Evolutionary conservation across 2,888 invertebrate species (phyloP).

Genomic region (Eilema caniola): DNA sequence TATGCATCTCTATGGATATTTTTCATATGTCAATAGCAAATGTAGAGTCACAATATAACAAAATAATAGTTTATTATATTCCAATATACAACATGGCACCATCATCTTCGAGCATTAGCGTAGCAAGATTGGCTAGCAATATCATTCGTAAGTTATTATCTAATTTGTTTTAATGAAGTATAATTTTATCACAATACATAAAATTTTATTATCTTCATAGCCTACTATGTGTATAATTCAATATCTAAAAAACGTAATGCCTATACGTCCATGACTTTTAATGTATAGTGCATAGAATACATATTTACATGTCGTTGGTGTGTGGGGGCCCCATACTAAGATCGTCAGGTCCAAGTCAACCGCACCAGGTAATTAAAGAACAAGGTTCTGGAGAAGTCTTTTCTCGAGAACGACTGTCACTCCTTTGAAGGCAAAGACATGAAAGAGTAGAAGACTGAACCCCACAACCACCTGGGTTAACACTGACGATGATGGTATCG

Average conservation of each 20-base stretch:
- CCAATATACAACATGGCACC: constrained; percentile 7
- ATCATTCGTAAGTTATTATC: constrained; percentile 15
- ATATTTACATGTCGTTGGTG: too few relatives aligned
- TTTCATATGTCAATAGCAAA: too few relatives aligned
- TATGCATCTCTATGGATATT: too few relatives aligned
- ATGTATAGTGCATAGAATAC: too few relatives aligned
- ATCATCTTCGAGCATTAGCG: background rate
- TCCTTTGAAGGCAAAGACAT: background rate
- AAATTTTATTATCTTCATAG: too few relatives aligned
- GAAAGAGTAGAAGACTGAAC: background rate
- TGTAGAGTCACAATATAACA: too few relatives aligned
- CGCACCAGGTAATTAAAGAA: background rate
- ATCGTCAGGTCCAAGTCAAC: background rate
- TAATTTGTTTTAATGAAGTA: background rate
- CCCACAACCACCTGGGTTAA: background rate
- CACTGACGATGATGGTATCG: background rate
- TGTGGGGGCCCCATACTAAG: too few relatives aligned
- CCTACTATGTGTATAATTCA: too few relatives aligned
- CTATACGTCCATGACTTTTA: too few relatives aligned
- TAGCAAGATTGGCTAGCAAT: constrained; percentile 13
- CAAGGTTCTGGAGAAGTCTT: background rate
- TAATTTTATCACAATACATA: too few relatives aligned
- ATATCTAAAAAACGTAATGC: too few relatives aligned
- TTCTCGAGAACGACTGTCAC: background rate
- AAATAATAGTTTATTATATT: too few relatives aligned